Evolutionary conservation across 2,888 invertebrate species (phyloP), one percentile per base, ranked within the genome.

Genomic region (Buathra laborator): DNA sequence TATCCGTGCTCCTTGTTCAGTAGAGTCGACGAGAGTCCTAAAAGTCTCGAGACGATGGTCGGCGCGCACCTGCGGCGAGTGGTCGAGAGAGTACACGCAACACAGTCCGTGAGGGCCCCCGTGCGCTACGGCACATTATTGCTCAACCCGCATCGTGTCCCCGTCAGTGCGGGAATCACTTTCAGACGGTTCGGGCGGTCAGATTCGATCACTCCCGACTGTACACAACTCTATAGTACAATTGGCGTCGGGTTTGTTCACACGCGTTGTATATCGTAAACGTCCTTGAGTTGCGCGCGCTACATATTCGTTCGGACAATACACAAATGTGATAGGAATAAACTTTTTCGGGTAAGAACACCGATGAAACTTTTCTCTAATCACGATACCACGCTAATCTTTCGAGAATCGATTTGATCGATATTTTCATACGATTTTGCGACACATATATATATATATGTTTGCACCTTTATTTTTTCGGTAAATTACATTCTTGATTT

Each of bases 131-230:
- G 44, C 62, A 59, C 48, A 80, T 68, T 78, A 84, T 88, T 87
- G 89, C 89, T 86, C 89, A 87, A 88, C 89, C 81, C 75, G 84
- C 86, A 82, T 87, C 51, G 85, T 51, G 85, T 70, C 74, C 86
- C 82, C 81, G 37, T 90, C 92, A 92, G 92, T 92, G 87, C 89
- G 86, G 89, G 89, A 90, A 90, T 90, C 87, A 92, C 92, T 88
- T 90, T 92, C 91, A 88, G 84, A 87, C 92, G 87, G 91, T 87
- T 89, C 92, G 91, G 91, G 81, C 86, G 89, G 87, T 70, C 85
- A 85, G 71, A 79, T 81, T 86, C 83, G 76, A 84, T 83, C 78
- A 81, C 84, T 84, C 79, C 32, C 75, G 77, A 37, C 64, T 48
- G 51, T 75, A 64, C 64, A 16, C 29, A 48, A 62, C 66, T 14